phyloP scores from a whole-genome alignment of 92 coral and sea anemone species.

The Palythoa grandiflora region DNA sequence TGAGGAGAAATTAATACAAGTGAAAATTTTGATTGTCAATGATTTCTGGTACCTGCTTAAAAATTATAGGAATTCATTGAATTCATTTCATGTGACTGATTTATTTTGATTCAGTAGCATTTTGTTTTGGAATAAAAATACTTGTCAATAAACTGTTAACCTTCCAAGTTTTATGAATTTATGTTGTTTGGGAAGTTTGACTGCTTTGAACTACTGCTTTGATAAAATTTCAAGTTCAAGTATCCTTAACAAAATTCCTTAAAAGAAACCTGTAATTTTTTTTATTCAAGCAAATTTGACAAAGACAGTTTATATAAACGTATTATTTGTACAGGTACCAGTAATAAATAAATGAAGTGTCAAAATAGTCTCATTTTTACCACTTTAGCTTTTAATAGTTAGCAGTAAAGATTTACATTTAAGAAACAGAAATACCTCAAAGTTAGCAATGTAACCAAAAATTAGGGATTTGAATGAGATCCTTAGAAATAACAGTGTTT shows the following conservation, averaged over 20 bases:
- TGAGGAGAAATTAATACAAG: neutral
- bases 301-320: neutral
- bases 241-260: neutral
- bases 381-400: neutral
- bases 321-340: slow-evolving; percentile 30
- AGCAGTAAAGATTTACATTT: neutral
- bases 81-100: slow-evolving; percentile 10
- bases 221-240: neutral
- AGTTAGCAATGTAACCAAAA: neutral
- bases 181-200: neutral
- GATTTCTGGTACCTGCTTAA: slow-evolving; percentile 18
- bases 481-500: neutral
- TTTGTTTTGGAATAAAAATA: slow-evolving; percentile 22
- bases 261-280: neutral
- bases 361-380: neutral
- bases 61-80: neutral
- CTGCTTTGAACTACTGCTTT: neutral
- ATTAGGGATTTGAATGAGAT: neutral
- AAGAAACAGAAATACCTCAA: neutral
- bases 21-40: neutral
- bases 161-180: neutral
- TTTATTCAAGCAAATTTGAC: neutral
- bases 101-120: slow-evolving; percentile 1
- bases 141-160: neutral
- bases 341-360: neutral